Conservation (phyloP, 2,113 vertebrate genomes). For the Colius striatus region DNA sequence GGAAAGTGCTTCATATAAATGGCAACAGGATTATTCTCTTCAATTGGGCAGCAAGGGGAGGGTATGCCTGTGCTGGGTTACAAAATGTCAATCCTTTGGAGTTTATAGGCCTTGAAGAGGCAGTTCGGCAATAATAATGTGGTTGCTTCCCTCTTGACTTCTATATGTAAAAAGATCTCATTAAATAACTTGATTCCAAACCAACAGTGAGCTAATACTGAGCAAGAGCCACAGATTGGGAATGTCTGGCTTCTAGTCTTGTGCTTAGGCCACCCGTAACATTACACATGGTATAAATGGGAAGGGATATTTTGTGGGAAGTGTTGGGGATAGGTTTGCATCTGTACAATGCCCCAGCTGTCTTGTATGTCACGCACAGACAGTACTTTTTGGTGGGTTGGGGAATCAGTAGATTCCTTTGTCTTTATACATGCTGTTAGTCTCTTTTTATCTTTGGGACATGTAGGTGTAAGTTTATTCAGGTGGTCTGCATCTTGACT, state of each 20-base stretch:
- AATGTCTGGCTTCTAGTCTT: background rate
- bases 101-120: background rate
- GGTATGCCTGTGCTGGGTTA: background rate
- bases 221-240: background rate
- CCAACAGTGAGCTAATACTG: background rate
- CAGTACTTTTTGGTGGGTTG: background rate
- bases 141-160: background rate
- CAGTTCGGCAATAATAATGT: background rate
- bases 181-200: background rate
- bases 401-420: background rate
- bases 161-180: background rate
- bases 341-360: background rate
- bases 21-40: background rate
- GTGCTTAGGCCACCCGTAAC: background rate
- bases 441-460: background rate
- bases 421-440: background rate
- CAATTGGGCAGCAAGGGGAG: background rate
- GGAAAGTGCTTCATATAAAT: background rate
- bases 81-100: background rate
- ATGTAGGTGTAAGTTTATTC: background rate
- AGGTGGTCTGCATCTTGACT: background rate
- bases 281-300: background rate
- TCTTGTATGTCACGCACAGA: background rate
- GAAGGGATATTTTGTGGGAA: background rate
- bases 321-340: rapidly evolving